Conservation (phyloP, 2,113 vertebrate genomes). For the Larimichthys polyactis region DNA sequence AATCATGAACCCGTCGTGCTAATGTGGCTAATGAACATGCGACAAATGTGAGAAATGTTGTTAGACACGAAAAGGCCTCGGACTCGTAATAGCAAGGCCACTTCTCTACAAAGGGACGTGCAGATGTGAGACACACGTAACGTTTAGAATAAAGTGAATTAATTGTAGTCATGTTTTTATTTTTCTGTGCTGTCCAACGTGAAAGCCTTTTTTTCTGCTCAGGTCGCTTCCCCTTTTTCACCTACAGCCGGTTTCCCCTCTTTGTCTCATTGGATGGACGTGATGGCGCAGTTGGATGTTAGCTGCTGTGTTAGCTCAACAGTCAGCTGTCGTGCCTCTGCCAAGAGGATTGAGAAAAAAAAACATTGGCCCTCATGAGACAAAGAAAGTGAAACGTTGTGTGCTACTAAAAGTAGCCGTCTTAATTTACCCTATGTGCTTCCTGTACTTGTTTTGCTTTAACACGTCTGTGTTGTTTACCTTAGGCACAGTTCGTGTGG, state of each 20-base stretch:
- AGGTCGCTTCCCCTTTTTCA: slow-evolving; percentile 10
- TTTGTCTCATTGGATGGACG: slow-evolving; percentile 68
- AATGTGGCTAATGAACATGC: slow-evolving; percentile 14
- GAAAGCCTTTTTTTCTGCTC: neutral
- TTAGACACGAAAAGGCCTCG: slow-evolving; percentile 60
- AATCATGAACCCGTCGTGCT: neutral
- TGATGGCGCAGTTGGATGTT: slow-evolving; percentile 78
- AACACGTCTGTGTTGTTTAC: neutral
- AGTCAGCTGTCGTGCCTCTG: slow-evolving; percentile 24
- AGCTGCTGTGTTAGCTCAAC: slow-evolving; percentile 57
- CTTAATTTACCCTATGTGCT: neutral
- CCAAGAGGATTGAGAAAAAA: neutral
- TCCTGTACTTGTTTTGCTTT: neutral
- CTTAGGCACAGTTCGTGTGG: neutral
- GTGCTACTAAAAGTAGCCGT: neutral
- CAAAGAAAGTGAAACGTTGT: slow-evolving; percentile 41
- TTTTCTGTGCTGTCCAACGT: neutral
- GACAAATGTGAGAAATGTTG: slow-evolving; percentile 44
- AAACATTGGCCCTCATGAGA: neutral
- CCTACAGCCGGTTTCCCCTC: slow-evolving; percentile 49
- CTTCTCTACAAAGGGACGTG: neutral
- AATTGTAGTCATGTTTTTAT: neutral
- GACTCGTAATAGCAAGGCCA: slow-evolving; percentile 29
- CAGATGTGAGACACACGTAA: neutral
- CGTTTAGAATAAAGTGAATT: neutral